Evolutionary conservation across 1,140 invertebrate species (phyloP).

Genomic region (Ericerus pela): DNA sequence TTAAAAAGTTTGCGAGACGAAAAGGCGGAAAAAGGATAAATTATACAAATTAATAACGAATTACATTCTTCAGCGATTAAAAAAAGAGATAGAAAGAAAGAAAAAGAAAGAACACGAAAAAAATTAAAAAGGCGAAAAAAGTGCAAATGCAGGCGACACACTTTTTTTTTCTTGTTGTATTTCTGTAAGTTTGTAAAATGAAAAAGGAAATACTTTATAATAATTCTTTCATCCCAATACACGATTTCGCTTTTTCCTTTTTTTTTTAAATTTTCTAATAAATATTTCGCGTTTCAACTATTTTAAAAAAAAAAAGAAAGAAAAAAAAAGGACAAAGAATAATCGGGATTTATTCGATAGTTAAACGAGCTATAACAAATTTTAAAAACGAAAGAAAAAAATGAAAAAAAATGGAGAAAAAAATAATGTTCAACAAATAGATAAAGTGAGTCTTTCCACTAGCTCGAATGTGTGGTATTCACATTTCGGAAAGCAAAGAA

Average conservation of each 20-base stretch:
- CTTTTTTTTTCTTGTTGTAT: too few species aligned
- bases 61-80: background rate
- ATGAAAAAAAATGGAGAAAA: conserved; percentile 6
- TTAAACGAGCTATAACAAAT: conserved; percentile 12
- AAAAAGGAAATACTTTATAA: too few species aligned
- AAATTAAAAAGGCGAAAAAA: conserved; percentile 6
- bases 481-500: conserved; percentile 12
- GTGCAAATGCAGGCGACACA: conserved; percentile 8
- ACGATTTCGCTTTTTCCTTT: too few species aligned
- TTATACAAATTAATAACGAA: too few species aligned
- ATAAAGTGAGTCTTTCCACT: conserved; percentile 12
- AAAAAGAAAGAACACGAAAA: background rate
- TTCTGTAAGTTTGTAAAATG: too few species aligned
- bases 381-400: conserved; percentile 9
- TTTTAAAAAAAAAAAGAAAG: conserved; percentile 5
- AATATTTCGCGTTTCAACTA: background rate
- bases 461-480: conserved; percentile 11
- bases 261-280: too few species aligned
- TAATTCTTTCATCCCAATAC: too few species aligned
- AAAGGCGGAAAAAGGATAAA: too few species aligned
- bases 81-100: background rate
- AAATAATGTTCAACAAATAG: conserved; percentile 11
- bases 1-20: too few species aligned
- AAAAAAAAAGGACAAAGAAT: conserved; percentile 2
- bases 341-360: conserved; percentile 10